phyloP scores from a whole-genome alignment of 2,113 vertebrate genomes.

The Gymnorhina tibicen region DNA sequence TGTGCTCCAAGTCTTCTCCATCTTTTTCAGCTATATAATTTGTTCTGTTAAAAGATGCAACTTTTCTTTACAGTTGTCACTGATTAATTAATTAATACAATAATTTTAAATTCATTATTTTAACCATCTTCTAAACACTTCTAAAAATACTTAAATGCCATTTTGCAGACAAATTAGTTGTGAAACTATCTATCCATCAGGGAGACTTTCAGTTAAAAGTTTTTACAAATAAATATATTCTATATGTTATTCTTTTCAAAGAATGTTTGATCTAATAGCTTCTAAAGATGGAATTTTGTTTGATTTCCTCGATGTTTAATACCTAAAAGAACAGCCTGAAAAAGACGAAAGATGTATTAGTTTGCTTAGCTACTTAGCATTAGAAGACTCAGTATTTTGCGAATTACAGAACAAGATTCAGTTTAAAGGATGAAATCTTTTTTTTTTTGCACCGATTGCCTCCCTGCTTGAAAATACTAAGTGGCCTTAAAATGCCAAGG shows the following conservation, averaged over 20 bases:
- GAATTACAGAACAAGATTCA: not conserved
- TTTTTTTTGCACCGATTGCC: not conserved
- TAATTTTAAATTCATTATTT: not conserved
- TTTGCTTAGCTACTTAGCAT: slow-evolving; percentile 19
- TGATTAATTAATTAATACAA: not conserved
- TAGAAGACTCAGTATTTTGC: not conserved
- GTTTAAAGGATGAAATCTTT: not conserved
- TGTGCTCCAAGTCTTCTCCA: not conserved
- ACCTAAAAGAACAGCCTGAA: slow-evolving; percentile 31
- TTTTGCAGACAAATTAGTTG: not conserved
- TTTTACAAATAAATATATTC: slow-evolving; percentile 18
- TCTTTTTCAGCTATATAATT: not conserved
- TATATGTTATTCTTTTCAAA: slow-evolving; percentile 46
- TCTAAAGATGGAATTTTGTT: slow-evolving; percentile 17
- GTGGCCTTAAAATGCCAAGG: not conserved
- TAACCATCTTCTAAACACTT: not conserved
- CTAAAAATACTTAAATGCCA: not conserved
- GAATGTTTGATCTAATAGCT: slow-evolving; percentile 43
- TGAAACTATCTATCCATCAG: not conserved
- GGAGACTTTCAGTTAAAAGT: not conserved
- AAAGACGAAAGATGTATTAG: not conserved
- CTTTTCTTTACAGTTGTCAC: not conserved
- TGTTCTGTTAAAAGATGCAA: not conserved
- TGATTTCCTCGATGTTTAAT: slow-evolving; percentile 2
- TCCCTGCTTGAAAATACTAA: not conserved